Evolutionary conservation across 2,113 vertebrate species (phyloP).

Genomic region (Lophochroa leadbeateri): DNA sequence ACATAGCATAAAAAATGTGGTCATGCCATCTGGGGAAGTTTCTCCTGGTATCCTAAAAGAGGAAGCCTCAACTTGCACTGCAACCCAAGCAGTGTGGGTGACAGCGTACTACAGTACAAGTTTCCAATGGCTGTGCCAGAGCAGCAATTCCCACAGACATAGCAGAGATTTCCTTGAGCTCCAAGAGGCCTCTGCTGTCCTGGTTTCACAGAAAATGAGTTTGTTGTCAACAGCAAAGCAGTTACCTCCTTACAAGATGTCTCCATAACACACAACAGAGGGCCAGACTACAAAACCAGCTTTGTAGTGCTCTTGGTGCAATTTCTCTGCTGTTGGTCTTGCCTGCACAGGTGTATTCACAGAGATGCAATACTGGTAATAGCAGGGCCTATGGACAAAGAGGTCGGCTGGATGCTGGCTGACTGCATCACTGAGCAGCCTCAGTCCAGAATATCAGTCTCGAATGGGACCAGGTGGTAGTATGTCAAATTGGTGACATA

Average conservation of each 20-base stretch:
- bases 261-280: neutral
- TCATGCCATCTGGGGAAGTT: neutral
- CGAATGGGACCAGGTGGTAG: slow-evolving; percentile 95
- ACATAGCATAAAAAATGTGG: neutral
- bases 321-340: neutral
- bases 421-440: neutral
- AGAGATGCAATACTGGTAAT: neutral
- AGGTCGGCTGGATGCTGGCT: neutral
- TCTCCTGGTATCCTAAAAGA: neutral
- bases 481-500: slow-evolving; percentile 97
- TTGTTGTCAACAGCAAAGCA: neutral
- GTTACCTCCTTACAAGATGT: neutral
- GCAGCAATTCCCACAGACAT: neutral
- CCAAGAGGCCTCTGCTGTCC: neutral
- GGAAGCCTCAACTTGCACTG: neutral
- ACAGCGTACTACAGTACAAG: neutral
- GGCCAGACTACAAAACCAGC: neutral
- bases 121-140: neutral
- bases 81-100: neutral
- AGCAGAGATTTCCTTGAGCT: neutral
- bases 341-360: neutral
- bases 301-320: neutral
- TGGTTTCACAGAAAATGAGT: neutral
- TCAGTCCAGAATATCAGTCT: slow-evolving; percentile 97
- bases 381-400: neutral